Percentiles rank a stretch among this genome's conserved stretches.
These are phyloP conservation scores for Anadara kagoshimensis DNA, from an alignment of 1,140 invertebrate species.

Conservation along the genomic window DNA sequence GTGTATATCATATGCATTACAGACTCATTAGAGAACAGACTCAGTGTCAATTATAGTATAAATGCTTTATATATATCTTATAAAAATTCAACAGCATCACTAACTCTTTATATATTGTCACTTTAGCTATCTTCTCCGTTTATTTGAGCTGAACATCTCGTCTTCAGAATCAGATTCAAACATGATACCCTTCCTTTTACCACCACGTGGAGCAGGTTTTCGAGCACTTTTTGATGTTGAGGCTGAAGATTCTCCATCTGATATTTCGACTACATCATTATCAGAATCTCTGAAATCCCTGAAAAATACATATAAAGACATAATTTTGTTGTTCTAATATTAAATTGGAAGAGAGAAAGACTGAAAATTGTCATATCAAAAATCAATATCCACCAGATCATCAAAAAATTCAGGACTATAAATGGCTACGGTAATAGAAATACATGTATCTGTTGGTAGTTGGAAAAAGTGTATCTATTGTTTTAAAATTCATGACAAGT, in stretches of 20 bases:
- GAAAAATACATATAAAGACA: background rate
- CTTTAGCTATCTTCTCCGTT: too few species aligned
- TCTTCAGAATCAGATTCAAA: slow-evolving; percentile 53
- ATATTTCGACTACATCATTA: slow-evolving; percentile 38
- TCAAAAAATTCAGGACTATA: background rate
- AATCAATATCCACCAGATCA: too few species aligned
- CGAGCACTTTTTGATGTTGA: slow-evolving; percentile 32
- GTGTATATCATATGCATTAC: too few species aligned
- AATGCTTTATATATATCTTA: too few species aligned
- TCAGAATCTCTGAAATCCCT: slow-evolving; percentile 27
- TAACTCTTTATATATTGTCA: too few species aligned
- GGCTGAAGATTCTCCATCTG: slow-evolving; percentile 44
- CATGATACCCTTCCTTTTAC: slow-evolving; percentile 35
- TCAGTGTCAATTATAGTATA: too few species aligned
- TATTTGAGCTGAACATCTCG: slow-evolving; percentile 20
- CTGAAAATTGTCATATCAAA: background rate
- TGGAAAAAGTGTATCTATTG: background rate
- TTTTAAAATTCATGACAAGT: background rate
- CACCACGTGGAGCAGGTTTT: background rate
- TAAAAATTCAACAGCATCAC: too few species aligned
- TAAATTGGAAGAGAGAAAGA: too few species aligned
- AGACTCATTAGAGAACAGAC: too few species aligned
- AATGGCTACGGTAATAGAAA: background rate
- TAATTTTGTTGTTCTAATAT: background rate
- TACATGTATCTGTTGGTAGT: background rate